These are phyloP conservation scores for Antechinus stuartii DNA, from an alignment of 2,113 vertebrate species.

Conservation along the genomic window DNA sequence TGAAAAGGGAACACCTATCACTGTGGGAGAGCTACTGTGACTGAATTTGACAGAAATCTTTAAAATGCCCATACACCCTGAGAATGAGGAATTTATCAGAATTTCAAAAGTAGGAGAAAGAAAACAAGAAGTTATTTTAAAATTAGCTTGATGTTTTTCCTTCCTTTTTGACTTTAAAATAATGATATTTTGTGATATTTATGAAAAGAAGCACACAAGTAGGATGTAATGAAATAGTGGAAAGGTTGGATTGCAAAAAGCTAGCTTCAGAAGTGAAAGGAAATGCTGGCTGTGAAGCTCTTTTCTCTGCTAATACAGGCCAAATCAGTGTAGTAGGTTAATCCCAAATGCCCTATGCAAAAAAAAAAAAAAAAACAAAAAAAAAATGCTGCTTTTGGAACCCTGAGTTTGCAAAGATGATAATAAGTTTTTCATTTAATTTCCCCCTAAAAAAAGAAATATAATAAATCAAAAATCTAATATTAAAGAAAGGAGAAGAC, in stretches of 20 bases:
- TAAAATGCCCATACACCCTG: not conserved
- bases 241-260: slow-evolving; percentile 56
- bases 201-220: slow-evolving; percentile 62
- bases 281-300: not conserved
- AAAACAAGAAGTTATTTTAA: slow-evolving; percentile 64
- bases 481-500: slow-evolving; percentile 33
- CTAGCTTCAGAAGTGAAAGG: slow-evolving; percentile 40
- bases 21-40: fast-evolving
- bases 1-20: slow-evolving; percentile 65
- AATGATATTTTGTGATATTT: slow-evolving; percentile 68
- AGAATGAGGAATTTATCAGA: slow-evolving; percentile 54
- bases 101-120: slow-evolving; percentile 47
- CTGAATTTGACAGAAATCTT: slow-evolving; percentile 64
- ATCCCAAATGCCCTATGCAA: not conserved
- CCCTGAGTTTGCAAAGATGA: not conserved
- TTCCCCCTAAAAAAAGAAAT: slow-evolving; percentile 14
- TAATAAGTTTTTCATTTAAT: not conserved
- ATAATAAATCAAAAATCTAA: slow-evolving; percentile 21
- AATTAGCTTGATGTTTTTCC: slow-evolving; percentile 50
- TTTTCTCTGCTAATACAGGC: not conserved
- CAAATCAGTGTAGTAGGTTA: not conserved
- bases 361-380: no score
- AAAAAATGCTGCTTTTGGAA: slow-evolving; percentile 30
- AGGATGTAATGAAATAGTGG: slow-evolving; percentile 49
- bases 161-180: slow-evolving; percentile 71